These are phyloP conservation scores for Clarias pachynema DNA, from an alignment of 2,797 vertebrate genomes.

Conservation along the genomic window DNA sequence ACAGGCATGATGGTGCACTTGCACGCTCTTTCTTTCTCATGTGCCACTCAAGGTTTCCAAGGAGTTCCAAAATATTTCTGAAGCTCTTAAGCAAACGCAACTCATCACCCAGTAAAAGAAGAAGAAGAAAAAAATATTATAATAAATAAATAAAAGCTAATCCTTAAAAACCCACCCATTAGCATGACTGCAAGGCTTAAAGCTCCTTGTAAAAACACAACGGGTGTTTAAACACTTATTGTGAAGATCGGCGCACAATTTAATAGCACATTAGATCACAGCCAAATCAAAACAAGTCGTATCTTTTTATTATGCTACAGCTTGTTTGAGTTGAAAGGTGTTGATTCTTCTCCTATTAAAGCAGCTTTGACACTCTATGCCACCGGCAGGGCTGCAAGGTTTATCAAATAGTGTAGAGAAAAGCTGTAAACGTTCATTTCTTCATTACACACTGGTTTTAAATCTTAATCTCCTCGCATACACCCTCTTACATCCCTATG, in stretches of 20 bases:
- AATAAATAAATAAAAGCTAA: background rate
- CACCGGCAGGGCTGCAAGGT: background rate
- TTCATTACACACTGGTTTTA: too few species aligned
- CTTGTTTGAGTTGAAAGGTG: background rate
- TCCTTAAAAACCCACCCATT: background rate
- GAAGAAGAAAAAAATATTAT: background rate
- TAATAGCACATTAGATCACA: background rate
- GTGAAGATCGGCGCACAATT: background rate
- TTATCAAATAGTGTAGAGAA: background rate
- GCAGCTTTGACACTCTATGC: background rate
- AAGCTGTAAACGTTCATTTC: background rate
- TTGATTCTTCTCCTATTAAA: background rate
- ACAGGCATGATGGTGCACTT: constrained; percentile 28
- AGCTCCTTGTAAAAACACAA: constrained; percentile 6
- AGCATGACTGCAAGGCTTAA: constrained; percentile 4
- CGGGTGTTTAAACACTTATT: background rate
- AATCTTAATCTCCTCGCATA: too few species aligned
- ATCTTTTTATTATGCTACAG: background rate
- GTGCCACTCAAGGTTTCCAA: constrained; percentile 46
- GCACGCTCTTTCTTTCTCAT: constrained; percentile 25
- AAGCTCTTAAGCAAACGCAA: constrained; percentile 28
- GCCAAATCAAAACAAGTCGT: constrained; percentile 8
- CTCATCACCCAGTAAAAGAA: constrained; percentile 7
- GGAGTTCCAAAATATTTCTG: constrained; percentile 50
- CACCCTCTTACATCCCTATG: too few species aligned